These are phyloP conservation scores for Vollenhovia emeryi DNA, from an alignment of 1,140 invertebrate genomes.

Conservation along the genomic window DNA sequence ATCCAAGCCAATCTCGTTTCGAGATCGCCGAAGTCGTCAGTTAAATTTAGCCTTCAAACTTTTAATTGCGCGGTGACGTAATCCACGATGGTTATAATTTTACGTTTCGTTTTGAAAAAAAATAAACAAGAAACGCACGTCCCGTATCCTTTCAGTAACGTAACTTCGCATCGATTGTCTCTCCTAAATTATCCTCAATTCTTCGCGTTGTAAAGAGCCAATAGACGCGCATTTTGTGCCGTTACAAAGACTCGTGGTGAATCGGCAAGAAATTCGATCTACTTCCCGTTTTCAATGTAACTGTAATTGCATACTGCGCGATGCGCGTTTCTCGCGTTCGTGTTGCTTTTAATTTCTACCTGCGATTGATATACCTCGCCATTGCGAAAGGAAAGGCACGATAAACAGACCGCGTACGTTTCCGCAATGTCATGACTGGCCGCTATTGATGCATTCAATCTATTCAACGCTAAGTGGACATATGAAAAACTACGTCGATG, in stretches of 20 bases:
- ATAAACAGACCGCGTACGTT: slow-evolving; percentile 49
- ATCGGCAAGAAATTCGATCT: slow-evolving; percentile 51
- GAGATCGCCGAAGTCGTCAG: not conserved
- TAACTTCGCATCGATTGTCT: not conserved
- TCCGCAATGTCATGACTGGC: slow-evolving; percentile 47
- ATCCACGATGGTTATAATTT: not conserved
- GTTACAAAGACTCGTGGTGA: slow-evolving; percentile 23
- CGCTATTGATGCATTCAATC: slow-evolving; percentile 43
- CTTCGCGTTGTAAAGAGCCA: not conserved
- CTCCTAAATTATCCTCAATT: not conserved
- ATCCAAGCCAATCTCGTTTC: not conserved
- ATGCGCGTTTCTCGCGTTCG: slow-evolving; percentile 32
- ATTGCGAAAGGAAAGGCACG: slow-evolving; percentile 37
- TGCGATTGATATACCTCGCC: slow-evolving; percentile 42
- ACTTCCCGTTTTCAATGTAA: slow-evolving; percentile 54
- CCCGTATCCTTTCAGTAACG: not conserved
- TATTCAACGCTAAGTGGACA: slow-evolving; percentile 38
- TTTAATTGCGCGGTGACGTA: not conserved
- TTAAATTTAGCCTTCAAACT: slow-evolving; percentile 25
- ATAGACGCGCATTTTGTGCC: slow-evolving; percentile 10
- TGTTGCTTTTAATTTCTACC: slow-evolving; percentile 49
- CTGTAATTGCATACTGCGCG: slow-evolving; percentile 48
- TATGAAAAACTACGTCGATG: slow-evolving; percentile 43
- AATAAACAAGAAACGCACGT: not conserved
- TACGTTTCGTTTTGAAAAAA: not conserved